Evolutionary conservation across 2,113 vertebrate species (phyloP), one percentile per base, ranked within the genome.

Genomic region (Tachysurus vachellii): DNA sequence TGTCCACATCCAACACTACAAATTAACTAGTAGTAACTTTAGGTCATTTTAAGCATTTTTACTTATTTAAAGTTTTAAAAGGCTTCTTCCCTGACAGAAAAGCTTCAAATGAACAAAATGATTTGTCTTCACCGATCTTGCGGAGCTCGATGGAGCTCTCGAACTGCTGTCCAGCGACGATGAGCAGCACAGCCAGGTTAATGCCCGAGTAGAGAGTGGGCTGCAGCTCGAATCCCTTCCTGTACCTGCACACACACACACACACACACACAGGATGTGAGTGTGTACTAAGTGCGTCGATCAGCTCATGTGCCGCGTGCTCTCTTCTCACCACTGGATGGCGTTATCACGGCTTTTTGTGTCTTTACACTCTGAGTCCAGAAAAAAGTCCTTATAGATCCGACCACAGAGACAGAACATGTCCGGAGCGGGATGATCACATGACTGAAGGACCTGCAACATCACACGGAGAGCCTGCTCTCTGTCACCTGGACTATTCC

Each of bases 381-480:
- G 95, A 90, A 99, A 99, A 84, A 97, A 97, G 90, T 99, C 98
- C 88, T 99, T 99, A 92, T 99, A 99, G 91, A 99, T 99, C 28
- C 96, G 96, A 47, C 98, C 98, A 85, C 97, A 99, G 28, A 99
- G 94, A 86, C 98, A 99, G 94, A 98, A 97, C 98, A 99, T 99
- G 90, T 98, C 97, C 0, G 98, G 97, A 10, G 96, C 96, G 0
- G 97, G 98, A 77, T 95, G 96, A 81, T 97, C 96, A 89, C 97
- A 97, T 0, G 93, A 96, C 91, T 97, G 95, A 53, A 99, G 85
- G 77, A 99, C 94, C 91, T 98, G 97, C 57, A 99, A 95, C 95
- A 99, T 97, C 92, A 98, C 95, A 26, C 95, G 87, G 2, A 99
- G 93, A 44, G 98, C 98, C 90, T 97, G 97, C 87, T 96, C 95